phyloP scores from a whole-genome alignment of 2,797 vertebrate species.

The Podarcis siculus region DNA sequence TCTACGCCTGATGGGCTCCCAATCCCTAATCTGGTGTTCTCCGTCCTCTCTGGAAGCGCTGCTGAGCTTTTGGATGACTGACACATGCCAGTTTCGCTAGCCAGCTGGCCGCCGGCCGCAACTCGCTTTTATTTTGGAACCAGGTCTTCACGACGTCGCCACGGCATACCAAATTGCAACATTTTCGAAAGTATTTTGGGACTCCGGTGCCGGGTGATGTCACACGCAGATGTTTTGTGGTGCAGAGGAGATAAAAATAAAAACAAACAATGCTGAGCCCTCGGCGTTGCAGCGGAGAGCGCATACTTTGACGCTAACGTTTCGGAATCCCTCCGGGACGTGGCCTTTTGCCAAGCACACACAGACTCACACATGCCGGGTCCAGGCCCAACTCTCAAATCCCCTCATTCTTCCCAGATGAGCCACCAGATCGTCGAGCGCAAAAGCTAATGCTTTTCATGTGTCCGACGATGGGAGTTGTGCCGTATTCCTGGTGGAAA shows the following conservation, averaged over 20 bases:
- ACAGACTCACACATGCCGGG: not conserved
- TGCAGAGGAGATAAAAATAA: not conserved
- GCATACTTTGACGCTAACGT: not conserved
- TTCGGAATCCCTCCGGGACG: not conserved
- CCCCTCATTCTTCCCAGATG: not conserved
- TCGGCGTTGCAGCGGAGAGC: not conserved
- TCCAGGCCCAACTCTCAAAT: not conserved
- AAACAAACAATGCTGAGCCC: not conserved
- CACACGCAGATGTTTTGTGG: constrained; percentile 30
- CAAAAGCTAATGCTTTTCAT: not conserved
- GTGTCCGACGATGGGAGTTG: not conserved
- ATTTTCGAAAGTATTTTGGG: constrained; percentile 8
- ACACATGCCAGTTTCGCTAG: not conserved
- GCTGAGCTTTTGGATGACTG: not conserved
- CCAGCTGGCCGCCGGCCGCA: not conserved
- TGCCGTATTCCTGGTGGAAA: not conserved
- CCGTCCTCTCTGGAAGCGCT: not conserved
- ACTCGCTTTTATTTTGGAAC: not conserved
- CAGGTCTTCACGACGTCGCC: not conserved
- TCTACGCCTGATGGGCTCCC: not conserved
- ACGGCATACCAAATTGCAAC: not conserved
- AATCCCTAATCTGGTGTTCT: not conserved
- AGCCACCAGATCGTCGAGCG: not conserved
- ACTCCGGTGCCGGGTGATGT: not conserved
- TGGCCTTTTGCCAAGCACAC: not conserved